Conservation (phyloP, 1,140 invertebrate species). For the Chlorops oryzae region DNA sequence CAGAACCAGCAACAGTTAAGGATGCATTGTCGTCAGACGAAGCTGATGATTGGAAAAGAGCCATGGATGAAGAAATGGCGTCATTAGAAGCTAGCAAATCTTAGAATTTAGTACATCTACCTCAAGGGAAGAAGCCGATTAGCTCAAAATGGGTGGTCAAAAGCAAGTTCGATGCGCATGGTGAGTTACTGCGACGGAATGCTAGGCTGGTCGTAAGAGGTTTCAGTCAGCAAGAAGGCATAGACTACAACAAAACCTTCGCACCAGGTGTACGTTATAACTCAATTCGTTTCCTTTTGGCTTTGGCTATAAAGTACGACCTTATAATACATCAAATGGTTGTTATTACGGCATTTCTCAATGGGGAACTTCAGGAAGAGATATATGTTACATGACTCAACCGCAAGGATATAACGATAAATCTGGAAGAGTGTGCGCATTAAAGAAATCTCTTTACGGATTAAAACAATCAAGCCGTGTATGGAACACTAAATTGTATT, state of each 20-base stretch:
- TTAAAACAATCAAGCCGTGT: conserved; percentile 38
- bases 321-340: conserved; percentile 22
- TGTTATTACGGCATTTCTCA: conserved; percentile 19
- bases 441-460: conserved; percentile 43
- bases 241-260: too few species aligned
- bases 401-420: conserved; percentile 24
- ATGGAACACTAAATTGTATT: conserved; percentile 33
- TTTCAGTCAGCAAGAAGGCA: conserved; percentile 21
- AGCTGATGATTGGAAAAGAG: conserved; percentile 14
- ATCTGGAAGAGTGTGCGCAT: conserved; percentile 7
- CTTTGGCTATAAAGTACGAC: conserved; percentile 4
- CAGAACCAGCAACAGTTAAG: conserved; percentile 6
- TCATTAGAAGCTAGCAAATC: conserved; percentile 18
- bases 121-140: conserved; percentile 14
- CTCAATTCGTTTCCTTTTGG: conserved; percentile 24
- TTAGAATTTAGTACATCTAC: conserved; percentile 18
- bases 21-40: conserved; percentile 11
- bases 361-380: conserved; percentile 28
- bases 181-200: not conserved
- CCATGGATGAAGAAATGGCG: conserved; percentile 17
- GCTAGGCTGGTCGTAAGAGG: conserved; percentile 10
- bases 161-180: conserved; percentile 19
- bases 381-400: conserved; percentile 47
- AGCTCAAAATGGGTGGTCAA: conserved; percentile 24
- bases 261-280: too few species aligned